Evolutionary conservation across 1,140 invertebrate genomes (phyloP), one percentile per base, ranked within the genome.

Genomic region (Zaprionus africanus): DNA sequence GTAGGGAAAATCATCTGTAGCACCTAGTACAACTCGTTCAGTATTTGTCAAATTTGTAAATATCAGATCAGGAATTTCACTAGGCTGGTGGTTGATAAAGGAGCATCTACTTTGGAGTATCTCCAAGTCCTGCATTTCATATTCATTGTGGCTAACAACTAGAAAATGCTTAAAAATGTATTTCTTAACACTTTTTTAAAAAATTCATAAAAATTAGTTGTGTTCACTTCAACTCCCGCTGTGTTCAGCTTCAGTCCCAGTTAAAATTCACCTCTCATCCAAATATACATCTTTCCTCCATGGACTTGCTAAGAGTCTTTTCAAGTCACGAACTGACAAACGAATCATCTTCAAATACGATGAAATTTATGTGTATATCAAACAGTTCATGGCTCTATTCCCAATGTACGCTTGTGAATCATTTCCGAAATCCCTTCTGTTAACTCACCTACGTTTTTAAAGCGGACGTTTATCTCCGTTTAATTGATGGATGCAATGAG

Each of bases 11-110:
- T 46, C 41, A 46, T 46, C n/a, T 7, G 41, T 46, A 46, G 41
- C 41, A 46, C n/a, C 41, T 46, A 46, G 41, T 46, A 46, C 41
- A 46, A 46, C 41, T 17, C 41, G 41, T 46, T 46, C 41, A 46
- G 17, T 9, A 46, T 17, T 46, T 46, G 3, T 46, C 6, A 46
- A 17, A 46, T 7, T 41, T 41, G 17, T 17, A 17, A 15, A 17
- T 17, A 0, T 17, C 15, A 17, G n/a, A 46, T 17, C n/a, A 46
- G n/a, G 3, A n/a, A 46, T 46, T 46, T 7, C n/a, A 17, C n/a
- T 4, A 46, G 5, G 41, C 6, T 46, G 41, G 38, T 46, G 41
- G 38, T 41, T 41, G 38, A 41, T n/a, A 6, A 7, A 41, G 15
- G 15, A 15, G 15, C 15, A 41, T 6, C 15, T 41, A 17, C n/a